Evolutionary conservation across 1,140 invertebrate genomes (phyloP).

Genomic region (Camponotus floridanus): DNA sequence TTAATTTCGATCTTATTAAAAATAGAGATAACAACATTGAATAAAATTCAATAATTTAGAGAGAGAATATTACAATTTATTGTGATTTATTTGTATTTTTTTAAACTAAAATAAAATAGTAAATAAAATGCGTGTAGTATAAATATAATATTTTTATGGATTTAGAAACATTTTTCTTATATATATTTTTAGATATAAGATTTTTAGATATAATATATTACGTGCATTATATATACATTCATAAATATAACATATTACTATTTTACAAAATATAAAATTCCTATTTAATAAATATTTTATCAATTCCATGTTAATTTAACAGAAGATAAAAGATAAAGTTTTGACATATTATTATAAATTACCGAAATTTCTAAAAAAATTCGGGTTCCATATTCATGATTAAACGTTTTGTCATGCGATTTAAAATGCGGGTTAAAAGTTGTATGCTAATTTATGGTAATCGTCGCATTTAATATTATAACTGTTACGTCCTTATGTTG

Average conservation of each 20-base stretch:
- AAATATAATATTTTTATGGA: background rate
- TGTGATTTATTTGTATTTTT: background rate
- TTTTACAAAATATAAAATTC: no score
- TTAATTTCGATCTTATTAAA: background rate
- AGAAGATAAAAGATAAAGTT: background rate
- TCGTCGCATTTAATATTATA: conserved; percentile 35
- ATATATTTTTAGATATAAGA: background rate
- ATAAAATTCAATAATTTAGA: background rate
- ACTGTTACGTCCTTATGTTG: conserved; percentile 4
- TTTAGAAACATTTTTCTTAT: background rate
- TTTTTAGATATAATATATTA: background rate
- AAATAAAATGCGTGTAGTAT: background rate
- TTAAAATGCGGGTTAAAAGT: background rate
- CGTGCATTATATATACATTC: background rate
- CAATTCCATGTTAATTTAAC: background rate
- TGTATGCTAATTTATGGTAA: conserved; percentile 56
- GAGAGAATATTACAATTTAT: background rate
- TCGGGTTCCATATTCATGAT: background rate
- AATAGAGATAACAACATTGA: background rate
- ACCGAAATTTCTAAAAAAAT: background rate
- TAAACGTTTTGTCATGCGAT: background rate
- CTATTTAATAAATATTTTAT: no score
- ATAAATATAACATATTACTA: background rate
- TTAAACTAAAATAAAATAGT: background rate
- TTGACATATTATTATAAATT: background rate